phyloP scores from a whole-genome alignment of 2,888 invertebrate genomes.

The Omphaloscelis lunosa region DNA sequence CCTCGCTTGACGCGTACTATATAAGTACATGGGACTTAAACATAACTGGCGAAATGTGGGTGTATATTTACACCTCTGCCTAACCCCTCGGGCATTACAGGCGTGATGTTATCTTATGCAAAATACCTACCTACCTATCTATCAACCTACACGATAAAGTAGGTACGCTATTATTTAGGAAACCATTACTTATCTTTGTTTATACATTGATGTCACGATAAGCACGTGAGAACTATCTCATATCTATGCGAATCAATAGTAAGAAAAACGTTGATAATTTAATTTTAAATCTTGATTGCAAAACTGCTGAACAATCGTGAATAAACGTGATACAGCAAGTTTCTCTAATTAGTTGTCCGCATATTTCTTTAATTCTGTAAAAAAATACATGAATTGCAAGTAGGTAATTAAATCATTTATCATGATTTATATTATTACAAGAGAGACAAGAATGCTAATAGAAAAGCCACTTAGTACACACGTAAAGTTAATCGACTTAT shows the following conservation, averaged over 20 bases:
- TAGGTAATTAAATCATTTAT: background rate
- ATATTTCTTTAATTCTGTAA: no score
- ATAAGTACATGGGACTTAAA: no score
- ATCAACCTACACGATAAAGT: background rate
- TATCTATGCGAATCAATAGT: background rate
- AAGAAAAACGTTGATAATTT: background rate
- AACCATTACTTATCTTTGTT: slow-evolving; percentile 1
- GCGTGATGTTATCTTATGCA: background rate
- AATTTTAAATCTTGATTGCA: background rate
- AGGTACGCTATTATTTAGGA: background rate
- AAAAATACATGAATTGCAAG: background rate
- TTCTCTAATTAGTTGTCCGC: background rate
- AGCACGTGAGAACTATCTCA: slow-evolving; percentile 2
- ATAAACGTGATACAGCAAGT: slow-evolving; percentile 11
- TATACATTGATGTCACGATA: background rate
- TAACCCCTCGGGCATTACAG: background rate
- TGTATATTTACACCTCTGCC: background rate
- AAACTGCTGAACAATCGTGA: background rate
- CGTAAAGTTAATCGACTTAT: background rate
- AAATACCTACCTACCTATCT: background rate
- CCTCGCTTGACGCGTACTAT: no score
- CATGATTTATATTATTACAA: background rate
- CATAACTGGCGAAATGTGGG: background rate
- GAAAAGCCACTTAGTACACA: background rate
- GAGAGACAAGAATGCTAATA: background rate